Base-by-base conservation (phyloP, 2,888 invertebrate species). In the Malthinus flaveolus region DNA sequence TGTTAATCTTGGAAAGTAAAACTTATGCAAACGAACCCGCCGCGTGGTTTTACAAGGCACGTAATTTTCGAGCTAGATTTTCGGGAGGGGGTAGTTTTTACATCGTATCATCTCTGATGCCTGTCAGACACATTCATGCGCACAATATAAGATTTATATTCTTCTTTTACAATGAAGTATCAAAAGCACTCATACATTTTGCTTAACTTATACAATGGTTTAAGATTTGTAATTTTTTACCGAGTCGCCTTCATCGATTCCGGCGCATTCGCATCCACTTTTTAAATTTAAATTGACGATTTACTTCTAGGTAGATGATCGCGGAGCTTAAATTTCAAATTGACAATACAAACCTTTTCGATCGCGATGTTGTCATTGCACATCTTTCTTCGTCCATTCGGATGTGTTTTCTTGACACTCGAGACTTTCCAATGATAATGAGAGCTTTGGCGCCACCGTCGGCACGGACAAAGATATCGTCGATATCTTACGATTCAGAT, bases 1-100 rank as follows among this genome's bases (percentile, higher is more conserved):
- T 77, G 77, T 78, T 78, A 78, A 78, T 78, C 77, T 77, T 75
- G 74, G 75, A 75, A 77, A 77, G 77, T 78, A 77, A 78, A 78
- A 78, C 76, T 78, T 78, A 78, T 78, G 78, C 78, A 78, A 78
- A 78, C 77, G 76, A 77, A 75, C 68, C 75, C 72, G 75, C 75
- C 75, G 74, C 75, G 75, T 78, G 77, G 78, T 78, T 78, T 76
- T 78, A 78, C 78, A 78, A 77, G 77, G 73, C 68, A 73, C 75
- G 77, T 76, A 77, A 77, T 78, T 77, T 77, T 71, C 61, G 47
- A 52, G 52, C 48, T 45, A 51, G 61, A 55, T 62, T 63, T 23
- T 23, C 23, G 42, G 49, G 61, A 56, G 63, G 60, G 61, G 68
- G 64, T 67, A 68, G 73, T 71, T 73, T 73, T 73, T 73, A 73